These are phyloP conservation scores for Alviniconcha marisindica DNA, from an alignment of 1,140 invertebrate species.

Conservation along the genomic window DNA sequence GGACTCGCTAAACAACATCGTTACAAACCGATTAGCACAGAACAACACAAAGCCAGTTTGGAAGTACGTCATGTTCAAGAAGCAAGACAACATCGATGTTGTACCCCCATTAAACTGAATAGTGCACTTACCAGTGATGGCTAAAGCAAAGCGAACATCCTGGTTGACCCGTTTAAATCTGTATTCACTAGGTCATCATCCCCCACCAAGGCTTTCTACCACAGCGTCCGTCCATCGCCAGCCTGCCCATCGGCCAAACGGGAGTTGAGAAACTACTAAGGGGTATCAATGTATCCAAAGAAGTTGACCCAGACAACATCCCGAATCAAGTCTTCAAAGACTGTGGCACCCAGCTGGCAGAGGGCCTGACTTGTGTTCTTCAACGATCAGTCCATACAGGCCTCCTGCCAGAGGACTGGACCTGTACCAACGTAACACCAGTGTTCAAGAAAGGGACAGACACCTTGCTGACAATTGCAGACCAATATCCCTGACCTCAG, in stretches of 20 bases:
- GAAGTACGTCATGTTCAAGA: slow-evolving; percentile 40
- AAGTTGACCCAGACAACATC: slow-evolving; percentile 6
- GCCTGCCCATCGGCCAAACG: neutral
- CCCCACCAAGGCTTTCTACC: neutral
- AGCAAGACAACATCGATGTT: slow-evolving; percentile 43
- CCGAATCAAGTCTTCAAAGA: neutral
- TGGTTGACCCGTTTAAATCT: slow-evolving; percentile 47
- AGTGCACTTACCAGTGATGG: slow-evolving; percentile 38
- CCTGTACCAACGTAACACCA: slow-evolving; percentile 22
- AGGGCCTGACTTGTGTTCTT: neutral
- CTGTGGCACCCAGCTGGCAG: neutral
- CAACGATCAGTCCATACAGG: slow-evolving; percentile 32
- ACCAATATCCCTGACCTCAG: slow-evolving; percentile 34
- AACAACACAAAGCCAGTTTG: slow-evolving; percentile 53
- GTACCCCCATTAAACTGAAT: slow-evolving; percentile 37
- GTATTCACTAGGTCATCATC: slow-evolving; percentile 31
- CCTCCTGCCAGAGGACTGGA: slow-evolving; percentile 25
- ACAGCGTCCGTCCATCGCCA: neutral
- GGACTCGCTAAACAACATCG: slow-evolving; percentile 35
- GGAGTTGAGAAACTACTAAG: slow-evolving; percentile 32
- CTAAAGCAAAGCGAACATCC: slow-evolving; percentile 44
- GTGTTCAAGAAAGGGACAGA: slow-evolving; percentile 40
- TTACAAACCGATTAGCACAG: slow-evolving; percentile 33
- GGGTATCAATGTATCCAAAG: slow-evolving; percentile 25
- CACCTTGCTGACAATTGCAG: slow-evolving; percentile 39